phyloP scores from a whole-genome alignment of 2,113 vertebrate species.

The Pholis gunnellus region DNA sequence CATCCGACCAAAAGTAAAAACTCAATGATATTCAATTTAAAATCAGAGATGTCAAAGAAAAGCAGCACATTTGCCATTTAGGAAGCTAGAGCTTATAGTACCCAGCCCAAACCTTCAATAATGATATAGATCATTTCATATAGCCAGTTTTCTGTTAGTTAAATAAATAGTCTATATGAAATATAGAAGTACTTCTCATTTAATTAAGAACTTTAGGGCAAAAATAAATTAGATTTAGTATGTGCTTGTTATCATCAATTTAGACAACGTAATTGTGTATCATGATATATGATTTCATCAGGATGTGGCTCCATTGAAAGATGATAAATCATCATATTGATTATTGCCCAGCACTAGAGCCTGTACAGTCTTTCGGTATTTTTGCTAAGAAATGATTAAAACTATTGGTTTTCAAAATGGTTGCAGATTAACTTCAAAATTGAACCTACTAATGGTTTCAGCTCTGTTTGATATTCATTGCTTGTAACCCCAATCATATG shows the following conservation, averaged over 20 bases:
- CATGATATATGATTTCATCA: background rate
- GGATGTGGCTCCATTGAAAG: background rate
- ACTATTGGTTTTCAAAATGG: background rate
- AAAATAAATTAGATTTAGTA: no score
- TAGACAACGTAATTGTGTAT: background rate
- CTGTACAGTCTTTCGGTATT: background rate
- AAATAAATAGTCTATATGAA: no score
- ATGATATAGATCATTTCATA: no score
- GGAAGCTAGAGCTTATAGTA: background rate
- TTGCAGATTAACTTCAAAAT: background rate
- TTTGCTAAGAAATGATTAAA: background rate
- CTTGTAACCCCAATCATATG: constrained; percentile 11
- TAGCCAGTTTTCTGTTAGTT: no score
- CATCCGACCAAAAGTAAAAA: background rate
- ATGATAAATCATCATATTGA: background rate
- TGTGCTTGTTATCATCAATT: no score
- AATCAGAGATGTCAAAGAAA: background rate
- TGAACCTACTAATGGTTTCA: background rate
- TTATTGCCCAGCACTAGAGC: background rate
- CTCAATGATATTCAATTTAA: background rate
- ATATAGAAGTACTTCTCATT: no score
- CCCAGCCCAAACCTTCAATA: no score
- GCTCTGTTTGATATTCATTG: constrained; percentile 14
- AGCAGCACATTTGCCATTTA: background rate
- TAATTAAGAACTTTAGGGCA: no score